These are phyloP conservation scores for Grammomys surdaster DNA, from an alignment of 2,113 vertebrate species.

Conservation along the genomic window DNA sequence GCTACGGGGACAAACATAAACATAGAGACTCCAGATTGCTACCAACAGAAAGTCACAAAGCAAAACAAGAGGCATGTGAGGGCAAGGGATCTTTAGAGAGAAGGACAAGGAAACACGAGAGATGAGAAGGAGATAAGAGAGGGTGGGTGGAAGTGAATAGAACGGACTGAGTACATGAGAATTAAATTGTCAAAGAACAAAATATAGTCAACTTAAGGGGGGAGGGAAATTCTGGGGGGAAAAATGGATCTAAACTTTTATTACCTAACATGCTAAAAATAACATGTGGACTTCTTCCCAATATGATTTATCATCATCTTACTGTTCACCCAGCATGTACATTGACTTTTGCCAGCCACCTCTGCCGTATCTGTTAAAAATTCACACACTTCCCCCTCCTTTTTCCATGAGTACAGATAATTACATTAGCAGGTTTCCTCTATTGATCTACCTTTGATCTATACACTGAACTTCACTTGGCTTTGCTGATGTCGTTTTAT, in stretches of 20 bases:
- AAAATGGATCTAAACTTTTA: background rate
- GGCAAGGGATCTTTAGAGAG: background rate
- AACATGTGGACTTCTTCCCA: background rate
- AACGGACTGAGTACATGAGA: background rate
- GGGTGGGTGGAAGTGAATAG: background rate
- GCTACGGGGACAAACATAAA: background rate
- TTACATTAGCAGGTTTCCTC: slow-evolving; percentile 44
- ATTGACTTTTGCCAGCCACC: slow-evolving; percentile 32
- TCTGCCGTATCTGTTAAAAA: background rate
- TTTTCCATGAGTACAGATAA: background rate
- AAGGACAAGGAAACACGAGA: background rate
- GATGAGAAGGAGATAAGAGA: background rate
- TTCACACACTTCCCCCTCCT: background rate
- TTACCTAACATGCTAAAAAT: background rate
- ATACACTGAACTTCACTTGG: background rate
- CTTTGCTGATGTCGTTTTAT: background rate
- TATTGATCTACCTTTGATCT: slow-evolving; percentile 5
- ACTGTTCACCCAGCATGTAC: background rate
- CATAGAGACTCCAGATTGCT: background rate
- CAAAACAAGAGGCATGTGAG: background rate
- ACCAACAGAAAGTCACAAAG: background rate
- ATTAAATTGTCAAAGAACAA: background rate
- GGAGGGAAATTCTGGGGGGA: background rate
- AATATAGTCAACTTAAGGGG: background rate
- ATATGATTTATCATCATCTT: background rate